These are phyloP conservation scores for Typhlichthys eigenmanni DNA, from an alignment of 2,797 vertebrate species.

Conservation along the genomic window DNA sequence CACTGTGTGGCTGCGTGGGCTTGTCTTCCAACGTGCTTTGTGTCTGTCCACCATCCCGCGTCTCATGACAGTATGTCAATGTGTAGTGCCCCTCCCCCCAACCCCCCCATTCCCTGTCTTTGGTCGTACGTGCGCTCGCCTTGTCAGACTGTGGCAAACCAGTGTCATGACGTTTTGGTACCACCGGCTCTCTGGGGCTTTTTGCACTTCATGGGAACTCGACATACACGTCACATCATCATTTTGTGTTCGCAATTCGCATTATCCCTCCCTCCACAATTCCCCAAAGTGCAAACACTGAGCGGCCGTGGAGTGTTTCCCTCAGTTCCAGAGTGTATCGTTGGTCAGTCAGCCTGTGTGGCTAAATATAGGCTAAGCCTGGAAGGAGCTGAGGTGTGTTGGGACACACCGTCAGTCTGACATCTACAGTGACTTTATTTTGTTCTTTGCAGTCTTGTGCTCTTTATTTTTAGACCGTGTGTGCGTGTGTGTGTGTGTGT, in stretches of 20 bases:
- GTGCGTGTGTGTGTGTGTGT: neutral
- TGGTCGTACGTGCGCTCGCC: no score
- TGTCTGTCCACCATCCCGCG: slow-evolving; percentile 6
- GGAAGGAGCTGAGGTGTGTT: slow-evolving; percentile 30
- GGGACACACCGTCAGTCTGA: slow-evolving; percentile 41
- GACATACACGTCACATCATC: slow-evolving; percentile 13
- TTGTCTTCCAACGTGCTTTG: slow-evolving; percentile 21
- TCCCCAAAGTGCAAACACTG: slow-evolving; percentile 43
- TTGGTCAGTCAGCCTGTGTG: slow-evolving; percentile 20
- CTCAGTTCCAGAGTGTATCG: slow-evolving; percentile 17
- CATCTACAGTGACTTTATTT: slow-evolving; percentile 51
- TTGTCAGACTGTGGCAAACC: no score
- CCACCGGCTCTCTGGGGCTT: no score
- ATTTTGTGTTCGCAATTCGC: slow-evolving; percentile 27
- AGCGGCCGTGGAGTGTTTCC: slow-evolving; percentile 41
- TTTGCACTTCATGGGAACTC: neutral
- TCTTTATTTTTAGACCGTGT: slow-evolving; percentile 62
- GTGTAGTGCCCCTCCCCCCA: no score
- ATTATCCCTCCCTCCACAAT: slow-evolving; percentile 36
- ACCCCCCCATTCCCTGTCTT: no score
- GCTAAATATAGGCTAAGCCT: slow-evolving; percentile 52
- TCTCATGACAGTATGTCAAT: neutral
- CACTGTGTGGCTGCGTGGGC: slow-evolving; percentile 44
- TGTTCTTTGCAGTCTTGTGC: slow-evolving; percentile 44
- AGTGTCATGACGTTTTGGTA: no score